Evolutionary conservation across 2,888 invertebrate species (phyloP).

Genomic region (Calephelis perditalis): DNA sequence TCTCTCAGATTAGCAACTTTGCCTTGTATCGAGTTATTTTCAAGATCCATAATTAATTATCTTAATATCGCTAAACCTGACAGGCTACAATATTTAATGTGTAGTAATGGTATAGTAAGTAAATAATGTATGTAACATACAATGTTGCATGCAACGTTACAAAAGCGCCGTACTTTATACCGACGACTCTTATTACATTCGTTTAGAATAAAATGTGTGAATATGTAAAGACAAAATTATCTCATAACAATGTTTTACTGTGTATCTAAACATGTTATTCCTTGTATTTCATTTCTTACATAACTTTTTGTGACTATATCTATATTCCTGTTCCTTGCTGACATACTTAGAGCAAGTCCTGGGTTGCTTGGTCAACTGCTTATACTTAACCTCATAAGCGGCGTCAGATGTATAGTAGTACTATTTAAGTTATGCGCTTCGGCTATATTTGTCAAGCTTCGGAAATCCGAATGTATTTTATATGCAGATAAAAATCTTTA

Average conservation of each 20-base stretch:
- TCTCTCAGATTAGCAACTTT: neutral
- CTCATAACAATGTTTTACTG: neutral
- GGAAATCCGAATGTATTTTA: too few relatives aligned
- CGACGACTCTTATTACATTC: conserved; percentile 5
- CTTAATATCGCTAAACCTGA: neutral
- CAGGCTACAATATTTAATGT: neutral
- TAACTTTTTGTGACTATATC: too few relatives aligned
- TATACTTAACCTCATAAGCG: too few relatives aligned
- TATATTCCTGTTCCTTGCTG: too few relatives aligned
- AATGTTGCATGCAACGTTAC: conserved; percentile 5
- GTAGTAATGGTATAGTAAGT: neutral
- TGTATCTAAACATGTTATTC: neutral
- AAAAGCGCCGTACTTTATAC: conserved; percentile 4
- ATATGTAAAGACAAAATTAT: conserved; percentile 1
- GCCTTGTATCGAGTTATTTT: neutral
- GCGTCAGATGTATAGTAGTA: too few relatives aligned
- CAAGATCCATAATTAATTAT: neutral
- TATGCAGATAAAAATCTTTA: too few relatives aligned
- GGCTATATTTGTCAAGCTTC: too few relatives aligned
- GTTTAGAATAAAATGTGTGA: neutral
- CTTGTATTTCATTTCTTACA: neutral
- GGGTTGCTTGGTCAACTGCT: too few relatives aligned
- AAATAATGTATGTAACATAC: conserved; percentile 5
- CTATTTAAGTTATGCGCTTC: too few relatives aligned
- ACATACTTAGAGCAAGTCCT: too few relatives aligned